A percentile compares a stretch with the other conserved stretches of the same genome.
Evolutionary conservation across 2,113 vertebrate species (phyloP).

Genomic region (Agelaius tricolor): DNA sequence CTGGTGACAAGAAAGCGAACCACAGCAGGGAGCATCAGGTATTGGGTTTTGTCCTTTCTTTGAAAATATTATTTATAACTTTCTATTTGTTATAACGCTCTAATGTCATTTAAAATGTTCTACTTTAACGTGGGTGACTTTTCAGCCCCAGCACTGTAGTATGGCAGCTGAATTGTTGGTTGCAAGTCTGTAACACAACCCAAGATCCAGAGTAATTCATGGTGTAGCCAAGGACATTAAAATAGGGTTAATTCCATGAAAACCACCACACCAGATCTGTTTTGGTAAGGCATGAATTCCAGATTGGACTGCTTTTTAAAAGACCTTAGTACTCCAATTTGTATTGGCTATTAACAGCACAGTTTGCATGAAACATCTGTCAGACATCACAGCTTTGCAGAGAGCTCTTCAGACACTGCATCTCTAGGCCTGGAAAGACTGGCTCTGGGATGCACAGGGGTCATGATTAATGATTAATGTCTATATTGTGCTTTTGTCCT

Average conservation of each 20-base stretch:
- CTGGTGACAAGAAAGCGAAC: constrained; percentile 67
- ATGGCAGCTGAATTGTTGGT: neutral
- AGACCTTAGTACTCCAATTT: neutral
- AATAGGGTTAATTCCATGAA: neutral
- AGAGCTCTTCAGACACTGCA: neutral
- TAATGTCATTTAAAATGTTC: too few species aligned
- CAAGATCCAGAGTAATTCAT: neutral
- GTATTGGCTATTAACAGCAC: neutral
- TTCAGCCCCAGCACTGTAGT: neutral
- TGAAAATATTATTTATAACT: neutral
- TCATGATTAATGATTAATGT: neutral
- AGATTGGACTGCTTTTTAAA: neutral
- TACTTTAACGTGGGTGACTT: neutral
- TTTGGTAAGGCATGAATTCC: neutral
- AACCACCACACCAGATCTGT: neutral
- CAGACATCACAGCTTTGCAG: neutral
- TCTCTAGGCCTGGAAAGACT: neutral
- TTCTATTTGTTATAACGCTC: too few species aligned
- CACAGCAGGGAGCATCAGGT: constrained; percentile 68
- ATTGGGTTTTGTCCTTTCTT: neutral
- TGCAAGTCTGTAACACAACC: neutral
- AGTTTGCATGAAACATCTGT: neutral
- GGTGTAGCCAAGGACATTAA: neutral
- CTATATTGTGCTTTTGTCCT: neutral
- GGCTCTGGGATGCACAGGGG: neutral